Percentiles rank a stretch among this genome's conserved stretches.
These are phyloP conservation scores for Alexandromys fortis DNA, from an alignment of 2,113 vertebrate species.

Conservation along the genomic window DNA sequence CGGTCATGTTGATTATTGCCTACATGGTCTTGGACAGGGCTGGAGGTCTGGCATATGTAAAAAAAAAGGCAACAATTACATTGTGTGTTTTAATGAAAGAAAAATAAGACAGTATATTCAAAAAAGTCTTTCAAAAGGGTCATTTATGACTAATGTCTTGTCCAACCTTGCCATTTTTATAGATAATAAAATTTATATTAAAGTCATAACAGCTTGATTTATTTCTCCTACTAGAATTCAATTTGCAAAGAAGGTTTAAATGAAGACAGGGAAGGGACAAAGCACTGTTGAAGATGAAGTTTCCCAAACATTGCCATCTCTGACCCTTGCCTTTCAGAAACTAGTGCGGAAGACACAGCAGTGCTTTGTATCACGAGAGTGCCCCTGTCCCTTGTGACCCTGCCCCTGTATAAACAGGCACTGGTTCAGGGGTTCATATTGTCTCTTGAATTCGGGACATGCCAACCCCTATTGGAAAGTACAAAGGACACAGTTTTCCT, in stretches of 20 bases:
- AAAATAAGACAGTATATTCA: neutral
- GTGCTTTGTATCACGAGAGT: neutral
- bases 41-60: neutral
- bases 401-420: neutral
- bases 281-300: neutral
- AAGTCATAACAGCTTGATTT: slow-evolving; percentile 51
- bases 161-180: slow-evolving; percentile 1
- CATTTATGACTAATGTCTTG: neutral
- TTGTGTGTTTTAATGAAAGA: neutral
- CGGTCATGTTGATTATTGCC: neutral
- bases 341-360: neutral
- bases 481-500: neutral
- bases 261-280: slow-evolving; percentile 6
- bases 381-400: neutral
- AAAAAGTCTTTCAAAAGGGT: slow-evolving; percentile 3
- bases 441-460: neutral
- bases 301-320: neutral
- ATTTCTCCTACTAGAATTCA: slow-evolving; percentile 30
- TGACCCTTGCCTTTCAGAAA: neutral
- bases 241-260: slow-evolving; percentile 47
- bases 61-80: neutral
- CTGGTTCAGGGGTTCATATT: neutral
- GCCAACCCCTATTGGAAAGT: neutral
- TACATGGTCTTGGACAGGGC: neutral
- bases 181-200: slow-evolving; percentile 28